Evolutionary conservation across 2,888 invertebrate species (phyloP).

Genomic region (Oscheius sp.): DNA sequence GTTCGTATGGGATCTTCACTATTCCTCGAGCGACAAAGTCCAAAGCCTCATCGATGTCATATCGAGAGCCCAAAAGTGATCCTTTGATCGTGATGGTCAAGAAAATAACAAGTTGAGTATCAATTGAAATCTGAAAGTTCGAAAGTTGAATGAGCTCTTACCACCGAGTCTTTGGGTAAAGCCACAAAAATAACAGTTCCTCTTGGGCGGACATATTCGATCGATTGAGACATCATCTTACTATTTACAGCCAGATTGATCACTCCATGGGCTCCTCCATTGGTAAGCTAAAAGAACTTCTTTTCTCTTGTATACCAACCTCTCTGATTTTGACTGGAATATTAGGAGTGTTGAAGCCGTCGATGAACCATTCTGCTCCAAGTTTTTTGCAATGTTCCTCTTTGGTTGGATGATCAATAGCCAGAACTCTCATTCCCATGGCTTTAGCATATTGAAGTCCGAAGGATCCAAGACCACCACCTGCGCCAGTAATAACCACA

Average conservation of each 20-base stretch:
- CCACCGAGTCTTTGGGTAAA: slow-evolving; percentile 46
- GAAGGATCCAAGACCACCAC: slow-evolving; percentile 53
- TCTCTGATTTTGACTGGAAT: slow-evolving; percentile 39
- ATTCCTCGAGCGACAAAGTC: slow-evolving; percentile 49
- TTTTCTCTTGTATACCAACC: background rate
- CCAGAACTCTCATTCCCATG: slow-evolving; percentile 53
- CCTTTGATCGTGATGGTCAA: slow-evolving; percentile 49
- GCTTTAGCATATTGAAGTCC: slow-evolving; percentile 54
- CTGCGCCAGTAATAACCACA: slow-evolving; percentile 53
- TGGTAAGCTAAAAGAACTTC: slow-evolving; percentile 32
- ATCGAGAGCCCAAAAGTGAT: slow-evolving; percentile 45
- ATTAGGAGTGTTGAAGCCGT: slow-evolving; percentile 34
- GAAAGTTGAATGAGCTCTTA: background rate
- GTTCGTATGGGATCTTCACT: slow-evolving; percentile 48
- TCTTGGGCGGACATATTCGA: slow-evolving; percentile 47
- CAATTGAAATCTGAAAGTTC: slow-evolving; percentile 35
- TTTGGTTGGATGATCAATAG: slow-evolving; percentile 46
- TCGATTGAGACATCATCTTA: slow-evolving; percentile 44
- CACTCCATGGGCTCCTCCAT: slow-evolving; percentile 55
- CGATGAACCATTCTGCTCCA: slow-evolving; percentile 50
- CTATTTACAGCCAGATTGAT: slow-evolving; percentile 47
- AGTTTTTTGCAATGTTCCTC: slow-evolving; percentile 40
- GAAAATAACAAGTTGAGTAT: slow-evolving; percentile 45
- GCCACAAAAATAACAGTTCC: slow-evolving; percentile 52
- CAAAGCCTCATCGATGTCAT: slow-evolving; percentile 51